Evolutionary conservation across 2,888 invertebrate genomes (phyloP).

Genomic region (Agonopterix alstromeriana): DNA sequence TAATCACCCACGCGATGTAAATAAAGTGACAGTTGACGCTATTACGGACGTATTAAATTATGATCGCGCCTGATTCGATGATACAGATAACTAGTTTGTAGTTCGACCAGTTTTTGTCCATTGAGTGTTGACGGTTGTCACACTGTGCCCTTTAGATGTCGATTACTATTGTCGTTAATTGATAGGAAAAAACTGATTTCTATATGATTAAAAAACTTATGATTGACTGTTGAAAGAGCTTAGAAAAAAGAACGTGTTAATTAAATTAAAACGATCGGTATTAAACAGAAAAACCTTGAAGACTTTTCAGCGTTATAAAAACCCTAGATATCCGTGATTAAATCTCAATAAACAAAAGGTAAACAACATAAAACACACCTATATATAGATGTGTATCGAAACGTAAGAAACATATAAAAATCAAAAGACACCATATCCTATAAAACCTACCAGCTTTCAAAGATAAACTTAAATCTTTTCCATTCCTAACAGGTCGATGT

Average conservation of each 20-base stretch:
- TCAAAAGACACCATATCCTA: too few species aligned
- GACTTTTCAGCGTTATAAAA: not conserved
- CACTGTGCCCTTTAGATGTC: conserved; percentile 4
- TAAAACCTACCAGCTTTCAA: too few species aligned
- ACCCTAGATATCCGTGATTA: not conserved
- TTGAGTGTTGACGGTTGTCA: conserved; percentile 2
- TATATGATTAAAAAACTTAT: too few species aligned
- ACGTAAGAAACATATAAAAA: too few species aligned
- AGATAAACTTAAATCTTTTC: too few species aligned
- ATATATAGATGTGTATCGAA: too few species aligned
- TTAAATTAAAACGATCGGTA: too few species aligned
- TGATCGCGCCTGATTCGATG: conserved; percentile 6
- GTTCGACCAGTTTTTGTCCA: conserved; percentile 7
- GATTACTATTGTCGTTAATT: not conserved
- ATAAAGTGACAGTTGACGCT: conserved; percentile 36
- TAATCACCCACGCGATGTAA: conserved; percentile 34
- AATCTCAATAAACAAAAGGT: not conserved
- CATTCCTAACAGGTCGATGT: not conserved
- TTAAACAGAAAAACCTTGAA: not conserved
- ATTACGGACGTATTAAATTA: conserved; percentile 23
- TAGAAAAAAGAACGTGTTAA: too few species aligned
- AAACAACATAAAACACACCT: too few species aligned
- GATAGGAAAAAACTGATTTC: not conserved
- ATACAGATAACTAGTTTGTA: conserved; percentile 5
- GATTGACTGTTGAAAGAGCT: too few species aligned